A percentile compares a stretch with the other conserved stretches of the same genome.
Evolutionary conservation across 1,140 invertebrate species (phyloP).

Genomic region (Thaumetopoea pityocampa): DNA sequence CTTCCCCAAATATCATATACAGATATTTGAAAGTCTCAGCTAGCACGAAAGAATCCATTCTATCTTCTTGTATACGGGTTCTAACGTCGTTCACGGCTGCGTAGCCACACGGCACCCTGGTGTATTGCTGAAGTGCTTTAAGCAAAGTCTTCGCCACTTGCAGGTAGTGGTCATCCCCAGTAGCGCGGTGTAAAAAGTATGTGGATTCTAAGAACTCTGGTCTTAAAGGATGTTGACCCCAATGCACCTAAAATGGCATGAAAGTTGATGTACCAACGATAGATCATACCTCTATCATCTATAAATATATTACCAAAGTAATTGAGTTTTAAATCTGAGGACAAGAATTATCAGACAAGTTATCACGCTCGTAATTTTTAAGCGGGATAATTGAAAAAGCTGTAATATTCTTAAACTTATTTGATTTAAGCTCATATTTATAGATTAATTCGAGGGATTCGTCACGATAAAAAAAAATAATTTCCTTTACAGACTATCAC

Average conservation of each 20-base stretch:
- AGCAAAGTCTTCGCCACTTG: conserved; percentile 94
- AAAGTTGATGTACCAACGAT: too few relatives aligned
- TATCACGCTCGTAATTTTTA: too few relatives aligned
- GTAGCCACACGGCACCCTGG: conserved; percentile 96
- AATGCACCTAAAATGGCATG: conserved; percentile 92
- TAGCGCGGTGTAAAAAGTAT: conserved; percentile 97
- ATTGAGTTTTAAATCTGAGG: too few relatives aligned
- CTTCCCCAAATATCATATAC: conserved; percentile 94
- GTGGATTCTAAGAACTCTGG: conserved; percentile 99
- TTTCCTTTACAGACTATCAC: too few relatives aligned
- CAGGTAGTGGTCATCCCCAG: conserved; percentile 96
- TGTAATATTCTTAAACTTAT: too few relatives aligned
- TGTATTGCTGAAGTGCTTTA: conserved; percentile 92
- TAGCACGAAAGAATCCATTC: conserved; percentile 98
- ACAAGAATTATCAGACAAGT: too few relatives aligned
- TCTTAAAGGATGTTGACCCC: conserved; percentile 97
- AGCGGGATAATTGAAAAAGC: too few relatives aligned
- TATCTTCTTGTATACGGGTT: conserved; percentile 92
- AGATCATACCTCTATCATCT: too few relatives aligned
- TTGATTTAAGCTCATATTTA: too few relatives aligned
- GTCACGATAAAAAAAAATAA: too few relatives aligned
- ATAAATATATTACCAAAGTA: too few relatives aligned
- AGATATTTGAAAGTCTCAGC: conserved; percentile 99
- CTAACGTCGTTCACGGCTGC: conserved; percentile 97
- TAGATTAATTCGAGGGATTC: too few relatives aligned